phyloP scores from a whole-genome alignment of 2,888 invertebrate genomes.

The Clistopyga incitator region DNA sequence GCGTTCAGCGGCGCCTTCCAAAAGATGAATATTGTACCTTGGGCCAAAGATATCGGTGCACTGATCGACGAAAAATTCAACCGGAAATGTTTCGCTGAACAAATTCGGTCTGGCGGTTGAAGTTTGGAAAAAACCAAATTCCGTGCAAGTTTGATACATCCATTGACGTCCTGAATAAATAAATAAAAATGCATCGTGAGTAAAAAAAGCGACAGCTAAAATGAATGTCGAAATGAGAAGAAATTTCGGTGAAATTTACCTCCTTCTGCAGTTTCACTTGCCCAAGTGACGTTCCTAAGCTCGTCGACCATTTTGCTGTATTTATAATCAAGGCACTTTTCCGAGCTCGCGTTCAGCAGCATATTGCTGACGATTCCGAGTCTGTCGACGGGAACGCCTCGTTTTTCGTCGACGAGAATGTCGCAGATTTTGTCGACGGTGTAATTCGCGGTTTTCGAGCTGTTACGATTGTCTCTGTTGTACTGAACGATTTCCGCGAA shows the following conservation, averaged over 20 bases:
- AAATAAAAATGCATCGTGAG: not conserved
- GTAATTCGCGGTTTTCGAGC: conserved; percentile 87
- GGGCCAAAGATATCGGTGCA: conserved; percentile 93
- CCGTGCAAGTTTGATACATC: conserved; percentile 98
- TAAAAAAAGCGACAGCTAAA: no score
- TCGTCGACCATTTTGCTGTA: conserved; percentile 91
- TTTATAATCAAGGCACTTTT: conserved; percentile 93
- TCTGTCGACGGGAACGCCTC: conserved; percentile 88
- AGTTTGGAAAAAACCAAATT: conserved; percentile 98
- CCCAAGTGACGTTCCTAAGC: conserved; percentile 89
- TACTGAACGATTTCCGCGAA: conserved; percentile 97
- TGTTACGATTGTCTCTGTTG: conserved; percentile 94
- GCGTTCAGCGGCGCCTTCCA: conserved; percentile 87
- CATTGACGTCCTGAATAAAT: conserved; percentile 90
- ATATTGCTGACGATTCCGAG: conserved; percentile 91
- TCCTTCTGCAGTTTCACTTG: conserved; percentile 87
- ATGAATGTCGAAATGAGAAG: no score
- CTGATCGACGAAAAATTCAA: conserved; percentile 92
- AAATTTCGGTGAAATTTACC: conserved; percentile 84
- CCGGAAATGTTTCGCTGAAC: conserved; percentile 91
- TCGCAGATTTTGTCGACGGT: conserved; percentile 94
- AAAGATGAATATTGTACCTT: conserved; percentile 87
- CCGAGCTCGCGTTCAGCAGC: conserved; percentile 87
- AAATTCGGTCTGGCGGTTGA: conserved; percentile 88
- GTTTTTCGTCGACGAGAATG: conserved; percentile 88